Percentiles rank a stretch among this genome's conserved stretches.
Conservation (phyloP, 2,113 vertebrate genomes). For the Gadus chalcogrammus region DNA sequence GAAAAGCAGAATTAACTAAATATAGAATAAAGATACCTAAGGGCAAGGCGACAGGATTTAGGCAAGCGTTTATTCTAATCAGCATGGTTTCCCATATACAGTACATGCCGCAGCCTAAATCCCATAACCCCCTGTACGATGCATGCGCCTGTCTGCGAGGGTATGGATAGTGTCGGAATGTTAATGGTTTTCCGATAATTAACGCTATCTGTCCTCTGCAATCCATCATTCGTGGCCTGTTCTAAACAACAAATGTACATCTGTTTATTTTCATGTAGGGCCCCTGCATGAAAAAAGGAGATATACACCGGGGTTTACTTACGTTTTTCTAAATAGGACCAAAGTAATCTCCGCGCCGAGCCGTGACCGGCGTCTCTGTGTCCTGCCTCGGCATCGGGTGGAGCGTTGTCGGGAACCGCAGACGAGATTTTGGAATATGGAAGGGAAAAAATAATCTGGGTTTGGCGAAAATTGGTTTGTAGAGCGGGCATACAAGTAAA, state of each 20-base stretch:
- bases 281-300: slow-evolving; percentile 32
- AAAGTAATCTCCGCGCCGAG: slow-evolving; percentile 52
- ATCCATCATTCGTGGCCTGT: slow-evolving; percentile 58
- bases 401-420: slow-evolving; percentile 18
- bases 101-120: slow-evolving; percentile 43
- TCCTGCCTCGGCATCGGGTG: slow-evolving; percentile 28
- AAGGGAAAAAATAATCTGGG: not conserved
- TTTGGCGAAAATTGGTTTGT: not conserved
- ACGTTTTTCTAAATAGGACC: slow-evolving; percentile 41
- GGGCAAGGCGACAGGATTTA: slow-evolving; percentile 58
- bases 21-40: slow-evolving; percentile 57
- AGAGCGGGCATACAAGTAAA: too few species aligned
- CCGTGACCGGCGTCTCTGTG: slow-evolving; percentile 44
- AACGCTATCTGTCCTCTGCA: slow-evolving; percentile 63
- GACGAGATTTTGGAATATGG: not conserved
- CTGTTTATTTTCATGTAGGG: slow-evolving; percentile 65
- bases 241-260: slow-evolving; percentile 62
- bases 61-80: slow-evolving; percentile 49
- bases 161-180: slow-evolving; percentile 69
- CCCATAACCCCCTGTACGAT: slow-evolving; percentile 35
- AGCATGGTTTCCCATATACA: slow-evolving; percentile 41
- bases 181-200: slow-evolving; percentile 73
- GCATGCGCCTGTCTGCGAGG: slow-evolving; percentile 20
- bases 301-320: slow-evolving; percentile 32
- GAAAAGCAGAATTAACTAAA: slow-evolving; percentile 61